Evolutionary conservation across 2,888 invertebrate species (phyloP), one percentile per base, ranked within the genome.

Genomic region (Zele albiditarsus): DNA sequence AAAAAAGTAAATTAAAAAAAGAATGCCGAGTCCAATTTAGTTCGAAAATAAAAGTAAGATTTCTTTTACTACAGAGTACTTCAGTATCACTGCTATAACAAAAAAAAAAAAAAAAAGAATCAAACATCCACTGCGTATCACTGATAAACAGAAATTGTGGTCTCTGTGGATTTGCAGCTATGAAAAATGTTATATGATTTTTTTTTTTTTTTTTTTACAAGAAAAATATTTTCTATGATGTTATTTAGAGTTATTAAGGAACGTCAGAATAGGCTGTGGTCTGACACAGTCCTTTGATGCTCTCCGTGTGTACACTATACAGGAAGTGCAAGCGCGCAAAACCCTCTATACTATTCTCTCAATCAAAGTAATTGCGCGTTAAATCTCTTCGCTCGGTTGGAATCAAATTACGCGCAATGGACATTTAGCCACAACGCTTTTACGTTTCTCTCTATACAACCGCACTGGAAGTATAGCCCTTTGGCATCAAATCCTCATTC

Each of bases 301-400:
- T 73, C 60, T 25, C 27, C 65, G 58, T 70, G 20, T 20, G 23
- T 5, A 76, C 66, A 69, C 67, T 63, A 6, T 46, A 4, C 16
- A 46, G 46, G n/a, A 46, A 38, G 38, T n/a, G 16, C 3, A 46
- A 2, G n/a, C n/a, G 46, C 1, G 0, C 46, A 46, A 46, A 46
- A 73, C 76, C 70, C 77, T 71, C 73, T 70, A 74, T 73, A 72
- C 67, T 73, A 68, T 78, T 80, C 77, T 79, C 81, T 82, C 84
- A 83, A 85, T 85, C 83, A 83, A 81, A 81, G 82, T 85, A 86
- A 87, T 87, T 86, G 84, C 80, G 80, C 83, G 84, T 84, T 83
- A 83, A 85, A 84, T 84, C 83, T 81, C 79, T 78, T 81, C 80
- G 76, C 73, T 75, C 77, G 67, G 75, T 57, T 73, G 78, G 78